phyloP scores from a whole-genome alignment of 2,113 vertebrate genomes.

The Naja naja region DNA sequence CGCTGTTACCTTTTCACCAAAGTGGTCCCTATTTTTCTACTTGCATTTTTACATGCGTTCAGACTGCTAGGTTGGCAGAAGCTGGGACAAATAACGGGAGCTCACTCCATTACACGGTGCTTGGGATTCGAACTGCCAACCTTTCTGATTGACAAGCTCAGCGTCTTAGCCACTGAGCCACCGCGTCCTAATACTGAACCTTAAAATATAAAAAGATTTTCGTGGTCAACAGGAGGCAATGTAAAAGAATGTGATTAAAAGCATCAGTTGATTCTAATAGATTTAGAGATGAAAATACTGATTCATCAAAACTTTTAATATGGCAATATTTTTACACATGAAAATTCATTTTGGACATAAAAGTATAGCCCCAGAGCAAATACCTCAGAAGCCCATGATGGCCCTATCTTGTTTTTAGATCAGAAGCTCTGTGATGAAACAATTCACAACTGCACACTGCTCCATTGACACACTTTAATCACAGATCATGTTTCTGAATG shows the following conservation, averaged over 20 bases:
- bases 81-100: too few relatives aligned
- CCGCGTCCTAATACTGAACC: neutral
- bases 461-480: neutral
- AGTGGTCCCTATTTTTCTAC: too few relatives aligned
- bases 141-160: too few relatives aligned
- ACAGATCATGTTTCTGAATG: neutral
- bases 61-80: too few relatives aligned
- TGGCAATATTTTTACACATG: neutral
- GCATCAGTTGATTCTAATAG: neutral
- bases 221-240: neutral
- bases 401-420: neutral
- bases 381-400: neutral
- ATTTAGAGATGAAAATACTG: neutral
- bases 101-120: too few relatives aligned
- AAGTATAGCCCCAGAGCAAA: neutral
- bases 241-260: neutral
- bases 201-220: neutral
- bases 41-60: too few relatives aligned
- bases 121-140: too few relatives aligned
- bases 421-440: neutral
- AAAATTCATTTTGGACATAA: neutral
- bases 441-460: neutral
- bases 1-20: too few relatives aligned
- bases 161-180: too few relatives aligned
- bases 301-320: slow-evolving; percentile 1